Evolutionary conservation across 2,888 invertebrate species (phyloP).

Genomic region (Drosophila mimetica): DNA sequence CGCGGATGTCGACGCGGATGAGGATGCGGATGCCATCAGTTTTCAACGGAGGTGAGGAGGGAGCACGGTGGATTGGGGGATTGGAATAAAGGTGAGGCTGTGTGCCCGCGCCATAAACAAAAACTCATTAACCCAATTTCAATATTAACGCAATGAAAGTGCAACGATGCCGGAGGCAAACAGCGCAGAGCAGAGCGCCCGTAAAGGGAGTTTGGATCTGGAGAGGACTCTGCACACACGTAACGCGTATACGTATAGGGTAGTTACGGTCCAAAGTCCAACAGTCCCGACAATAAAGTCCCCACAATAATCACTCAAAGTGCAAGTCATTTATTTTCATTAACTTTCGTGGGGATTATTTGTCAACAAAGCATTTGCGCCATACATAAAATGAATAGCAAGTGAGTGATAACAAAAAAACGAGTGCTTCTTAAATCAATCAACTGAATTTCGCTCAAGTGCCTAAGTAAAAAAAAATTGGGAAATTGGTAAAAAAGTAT

Average conservation of each 20-base stretch:
- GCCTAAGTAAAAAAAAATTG: neutral
- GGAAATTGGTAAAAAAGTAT: neutral
- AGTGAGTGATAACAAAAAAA: neutral
- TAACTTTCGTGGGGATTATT: slow-evolving; percentile 31
- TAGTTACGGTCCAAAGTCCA: neutral
- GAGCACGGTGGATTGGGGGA: neutral
- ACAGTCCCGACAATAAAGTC: neutral
- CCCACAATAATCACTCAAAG: slow-evolving; percentile 55
- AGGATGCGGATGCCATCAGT: slow-evolving; percentile 17
- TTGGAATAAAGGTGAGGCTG: slow-evolving; percentile 28
- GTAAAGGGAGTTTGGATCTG: slow-evolving; percentile 13
- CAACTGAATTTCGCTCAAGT: neutral
- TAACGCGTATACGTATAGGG: no score
- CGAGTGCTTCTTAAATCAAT: neutral
- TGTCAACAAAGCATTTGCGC: slow-evolving; percentile 8
- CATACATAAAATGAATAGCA: neutral
- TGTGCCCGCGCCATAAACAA: slow-evolving; percentile 57
- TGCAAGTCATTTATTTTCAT: slow-evolving; percentile 63
- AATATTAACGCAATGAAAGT: slow-evolving; percentile 66
- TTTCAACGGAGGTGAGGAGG: neutral
- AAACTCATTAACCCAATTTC: slow-evolving; percentile 77
- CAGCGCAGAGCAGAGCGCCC: slow-evolving; percentile 19
- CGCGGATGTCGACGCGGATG: slow-evolving; percentile 11
- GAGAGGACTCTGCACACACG: neutral
- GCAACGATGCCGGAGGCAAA: slow-evolving; percentile 53